Base-by-base conservation (phyloP, 2,888 invertebrate species). In the Taenaris catops region DNA sequence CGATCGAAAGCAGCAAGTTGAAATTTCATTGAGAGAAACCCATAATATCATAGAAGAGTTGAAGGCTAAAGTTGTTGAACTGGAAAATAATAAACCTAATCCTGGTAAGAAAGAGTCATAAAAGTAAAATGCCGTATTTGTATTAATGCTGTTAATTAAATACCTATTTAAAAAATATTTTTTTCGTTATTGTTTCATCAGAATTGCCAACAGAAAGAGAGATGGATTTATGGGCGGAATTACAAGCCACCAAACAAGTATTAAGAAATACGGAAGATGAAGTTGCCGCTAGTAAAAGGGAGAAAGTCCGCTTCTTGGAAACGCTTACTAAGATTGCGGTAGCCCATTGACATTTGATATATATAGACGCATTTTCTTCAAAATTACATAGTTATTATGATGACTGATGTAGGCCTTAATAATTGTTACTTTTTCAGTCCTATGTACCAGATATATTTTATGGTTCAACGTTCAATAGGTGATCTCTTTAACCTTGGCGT, bases 261-360 rank as follows among this genome's bases (percentile, higher is more conserved):
- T 60, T 86, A 28, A 66, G 71, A n/a, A 35, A 64, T 21, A 63
- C 72, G 5, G 86, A 86, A 53, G 84, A 86, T 1, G 84, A 86
- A 58, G 60, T 86, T 9, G 58, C 55, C 7, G 51, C 66, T 12
- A 72, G 67, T 50, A 84, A 74, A 62, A 56, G 64, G 40, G 86
- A 86, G 38, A 86, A 86, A 73, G 55, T 74, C 23, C 63, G 69
- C 37, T 86, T 84, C 56, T 53, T 86, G 58, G 86, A 86, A 55
- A 75, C 76, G 3, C 59, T 86, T 23, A 66, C 81, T 1, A 86
- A 83, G 51, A 78, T 78, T 41, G 54, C 76, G 52, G 84, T 84
- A 62, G n/a, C n/a, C n/a, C n/a, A n/a, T n/a, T n/a, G n/a, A n/a
- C n/a, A n/a, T n/a, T n/a, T n/a, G n/a, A n/a, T n/a, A n/a, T n/a